Conservation (phyloP, 2,888 invertebrate genomes). For the Harmothoe impar region DNA sequence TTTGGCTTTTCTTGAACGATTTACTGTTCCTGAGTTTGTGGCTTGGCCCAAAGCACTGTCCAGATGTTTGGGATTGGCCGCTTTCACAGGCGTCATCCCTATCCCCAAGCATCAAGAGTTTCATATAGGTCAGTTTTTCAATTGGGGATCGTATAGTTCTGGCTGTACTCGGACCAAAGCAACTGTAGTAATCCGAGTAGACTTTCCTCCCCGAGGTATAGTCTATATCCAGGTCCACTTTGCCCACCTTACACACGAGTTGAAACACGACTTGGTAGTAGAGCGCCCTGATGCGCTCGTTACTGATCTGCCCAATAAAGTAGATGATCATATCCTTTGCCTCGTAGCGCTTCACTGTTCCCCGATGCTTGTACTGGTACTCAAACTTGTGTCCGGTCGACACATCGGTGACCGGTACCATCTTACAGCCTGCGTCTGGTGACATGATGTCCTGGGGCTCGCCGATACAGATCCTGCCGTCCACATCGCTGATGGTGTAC, state of each 20-base stretch:
- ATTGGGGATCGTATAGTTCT: slow-evolving; percentile 39
- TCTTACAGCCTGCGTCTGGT: not conserved
- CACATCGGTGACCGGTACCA: slow-evolving; percentile 43
- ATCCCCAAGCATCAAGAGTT: slow-evolving; percentile 35
- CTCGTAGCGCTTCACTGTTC: slow-evolving; percentile 34
- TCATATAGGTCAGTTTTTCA: slow-evolving; percentile 54
- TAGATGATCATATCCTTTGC: slow-evolving; percentile 8
- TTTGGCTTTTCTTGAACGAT: not conserved
- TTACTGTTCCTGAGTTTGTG: slow-evolving; percentile 16
- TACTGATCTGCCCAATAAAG: slow-evolving; percentile 57
- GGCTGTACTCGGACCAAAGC: slow-evolving; percentile 11
- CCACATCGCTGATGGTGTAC: slow-evolving; percentile 10
- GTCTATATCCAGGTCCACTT: slow-evolving; percentile 38
- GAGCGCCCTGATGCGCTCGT: slow-evolving; percentile 35
- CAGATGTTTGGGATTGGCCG: no score
- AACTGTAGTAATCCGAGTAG: not conserved
- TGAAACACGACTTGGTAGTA: slow-evolving; percentile 47
- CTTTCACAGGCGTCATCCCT: not conserved
- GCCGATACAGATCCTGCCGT: slow-evolving; percentile 33
- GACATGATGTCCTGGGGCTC: not conserved
- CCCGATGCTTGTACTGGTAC: slow-evolving; percentile 11
- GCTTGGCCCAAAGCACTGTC: not conserved
- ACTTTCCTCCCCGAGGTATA: slow-evolving; percentile 49
- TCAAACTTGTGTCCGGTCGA: slow-evolving; percentile 53
- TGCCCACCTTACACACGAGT: slow-evolving; percentile 25